Conservation (phyloP, 2,797 vertebrate species). For the Spinus pinus region DNA sequence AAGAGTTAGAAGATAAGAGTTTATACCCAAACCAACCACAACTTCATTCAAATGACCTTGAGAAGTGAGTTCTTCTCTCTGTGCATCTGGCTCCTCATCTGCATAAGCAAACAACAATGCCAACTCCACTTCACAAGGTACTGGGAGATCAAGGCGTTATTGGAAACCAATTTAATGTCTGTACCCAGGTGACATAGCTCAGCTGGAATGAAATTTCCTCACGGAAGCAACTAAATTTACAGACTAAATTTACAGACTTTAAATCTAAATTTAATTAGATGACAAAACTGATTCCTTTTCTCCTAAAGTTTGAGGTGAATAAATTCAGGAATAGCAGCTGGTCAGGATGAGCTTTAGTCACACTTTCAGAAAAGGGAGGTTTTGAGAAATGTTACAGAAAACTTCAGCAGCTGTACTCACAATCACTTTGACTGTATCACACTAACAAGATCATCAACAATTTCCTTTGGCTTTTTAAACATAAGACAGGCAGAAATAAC, state of each 20-base stretch:
- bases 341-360: neutral
- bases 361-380: neutral
- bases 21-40: neutral
- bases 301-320: neutral
- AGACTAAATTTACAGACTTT: neutral
- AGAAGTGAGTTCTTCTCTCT: neutral
- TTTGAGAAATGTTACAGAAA: neutral
- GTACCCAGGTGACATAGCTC: neutral
- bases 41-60: neutral
- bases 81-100: neutral
- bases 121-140: neutral
- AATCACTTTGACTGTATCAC: neutral
- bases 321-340: neutral
- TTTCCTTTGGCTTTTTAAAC: constrained; percentile 45
- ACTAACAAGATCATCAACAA: constrained; percentile 1
- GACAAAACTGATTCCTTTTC: neutral
- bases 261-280: neutral
- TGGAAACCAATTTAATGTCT: neutral
- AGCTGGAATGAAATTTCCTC: neutral
- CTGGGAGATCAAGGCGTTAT: neutral
- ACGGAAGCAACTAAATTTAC: neutral
- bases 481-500: constrained; percentile 35
- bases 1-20: neutral
- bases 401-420: neutral
- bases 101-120: neutral